Evolutionary conservation across 2,113 vertebrate genomes (phyloP), one percentile per base, ranked within the genome.

Genomic region (Brachyhypopomus gauderio): DNA sequence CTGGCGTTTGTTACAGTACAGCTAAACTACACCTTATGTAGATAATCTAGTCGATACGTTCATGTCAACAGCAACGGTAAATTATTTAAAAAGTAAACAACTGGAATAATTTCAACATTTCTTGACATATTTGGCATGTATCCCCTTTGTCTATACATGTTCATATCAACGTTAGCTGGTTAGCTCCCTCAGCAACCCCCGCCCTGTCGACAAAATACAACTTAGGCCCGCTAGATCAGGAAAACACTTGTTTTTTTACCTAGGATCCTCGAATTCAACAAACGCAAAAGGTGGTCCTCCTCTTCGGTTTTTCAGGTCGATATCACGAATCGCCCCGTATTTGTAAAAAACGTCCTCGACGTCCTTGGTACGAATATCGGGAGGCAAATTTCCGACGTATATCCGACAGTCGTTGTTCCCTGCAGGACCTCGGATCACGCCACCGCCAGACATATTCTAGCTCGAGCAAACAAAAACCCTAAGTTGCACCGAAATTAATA

Each of bases 321-420:
- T 96, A 84, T 95, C 95, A 23, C 96, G 94, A 78, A 96, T 96
- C 27, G 94, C 90, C 63, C 96, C 96, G 78, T 96, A 97, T 82
- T 96, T 96, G 87, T 96, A 95, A 79, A 96, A 97, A 3, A 97
- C 86, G 70, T 97, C 95, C 85, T 96, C 96, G 4, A 97, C 89
- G 84, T 97, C 96, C 79, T 95, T 95, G 66, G 95, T 95, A 69
- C 95, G 94, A 79, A 97, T 95, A 76, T 97, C 95, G 0, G 94
- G 94, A 3, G 96, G 96, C 58, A 97, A 93, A 85, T 96, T 97
- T 0, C 96, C 96, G 80, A 96, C 96, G 72, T 97, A 97, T 27
- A 94, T 93, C 64, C 93, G 96, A 90, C 97, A 99, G 86, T 99
- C 97, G 91, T 99, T 99, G 86, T 95, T 98, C 63, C 97, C 97